Evolutionary conservation across 1,140 invertebrate genomes (phyloP).

Genomic region (Acromyrmex heyeri): DNA sequence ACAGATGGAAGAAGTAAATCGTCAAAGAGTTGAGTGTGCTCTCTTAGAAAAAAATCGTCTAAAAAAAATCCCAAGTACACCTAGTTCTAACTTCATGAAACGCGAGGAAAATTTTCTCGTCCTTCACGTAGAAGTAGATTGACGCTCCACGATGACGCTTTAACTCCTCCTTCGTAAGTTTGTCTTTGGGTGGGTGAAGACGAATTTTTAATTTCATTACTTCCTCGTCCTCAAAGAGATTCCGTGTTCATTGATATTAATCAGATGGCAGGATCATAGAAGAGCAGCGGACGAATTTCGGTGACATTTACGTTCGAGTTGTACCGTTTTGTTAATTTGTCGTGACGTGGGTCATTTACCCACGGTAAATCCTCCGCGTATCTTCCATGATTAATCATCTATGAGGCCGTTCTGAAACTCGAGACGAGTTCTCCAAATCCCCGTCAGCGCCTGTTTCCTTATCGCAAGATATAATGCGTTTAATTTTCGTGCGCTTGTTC

Average conservation of each 20-base stretch:
- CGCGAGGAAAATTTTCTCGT: not conserved
- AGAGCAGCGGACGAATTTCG: constrained; percentile 4
- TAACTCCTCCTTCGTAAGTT: constrained; percentile 15
- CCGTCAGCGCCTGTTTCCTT: constrained; percentile 19
- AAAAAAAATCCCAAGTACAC: constrained; percentile 20
- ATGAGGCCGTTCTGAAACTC: constrained; percentile 6
- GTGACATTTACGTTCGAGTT: constrained; percentile 26
- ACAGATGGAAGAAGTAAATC: constrained; percentile 23
- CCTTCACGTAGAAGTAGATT: not conserved
- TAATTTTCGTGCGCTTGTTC: constrained; percentile 33
- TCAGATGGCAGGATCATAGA: not conserved
- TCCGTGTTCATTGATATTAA: constrained; percentile 44
- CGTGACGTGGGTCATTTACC: constrained; percentile 34
- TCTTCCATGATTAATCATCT: constrained; percentile 32
- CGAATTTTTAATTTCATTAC: constrained; percentile 61
- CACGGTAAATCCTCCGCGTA: constrained; percentile 31
- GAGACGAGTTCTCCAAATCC: not conserved
- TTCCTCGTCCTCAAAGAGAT: constrained; percentile 16
- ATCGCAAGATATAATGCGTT: constrained; percentile 35
- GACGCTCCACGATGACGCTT: constrained; percentile 17
- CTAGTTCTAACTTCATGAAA: not conserved
- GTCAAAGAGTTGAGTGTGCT: constrained; percentile 39
- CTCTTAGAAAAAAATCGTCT: constrained; percentile 5
- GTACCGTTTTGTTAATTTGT: constrained; percentile 48
- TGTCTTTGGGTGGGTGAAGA: constrained; percentile 4